Conservation (phyloP, 2,113 vertebrate genomes). For the Petrocephalus zakoni region DNA sequence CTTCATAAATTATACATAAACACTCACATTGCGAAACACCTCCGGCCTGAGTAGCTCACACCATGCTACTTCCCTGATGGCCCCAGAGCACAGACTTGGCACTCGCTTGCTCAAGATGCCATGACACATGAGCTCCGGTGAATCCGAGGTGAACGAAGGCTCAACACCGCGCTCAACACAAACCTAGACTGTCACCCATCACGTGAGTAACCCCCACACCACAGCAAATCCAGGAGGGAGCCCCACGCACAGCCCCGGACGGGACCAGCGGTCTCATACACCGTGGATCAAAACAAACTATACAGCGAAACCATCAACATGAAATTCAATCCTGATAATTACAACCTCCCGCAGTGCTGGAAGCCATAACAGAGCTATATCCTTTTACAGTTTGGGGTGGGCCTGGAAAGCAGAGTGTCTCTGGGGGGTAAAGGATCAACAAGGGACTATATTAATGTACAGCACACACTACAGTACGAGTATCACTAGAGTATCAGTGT, state of each 20-base stretch:
- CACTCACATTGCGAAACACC: background rate
- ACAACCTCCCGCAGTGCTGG: background rate
- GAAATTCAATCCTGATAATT: slow-evolving; percentile 26
- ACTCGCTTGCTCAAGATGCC: background rate
- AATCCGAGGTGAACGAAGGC: too few relatives aligned
- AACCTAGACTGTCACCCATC: background rate
- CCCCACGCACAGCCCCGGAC: background rate
- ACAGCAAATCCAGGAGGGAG: background rate
- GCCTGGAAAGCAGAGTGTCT: background rate
- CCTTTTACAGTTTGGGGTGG: background rate
- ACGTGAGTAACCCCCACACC: background rate
- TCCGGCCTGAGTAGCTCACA: background rate
- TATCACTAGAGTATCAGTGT: background rate
- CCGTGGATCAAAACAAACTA: background rate
- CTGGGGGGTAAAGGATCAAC: background rate
- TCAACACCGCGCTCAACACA: background rate
- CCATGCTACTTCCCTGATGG: background rate
- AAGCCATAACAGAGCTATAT: background rate
- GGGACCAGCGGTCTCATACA: too few relatives aligned
- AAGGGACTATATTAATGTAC: background rate
- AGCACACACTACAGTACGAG: background rate
- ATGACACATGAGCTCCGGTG: too few relatives aligned
- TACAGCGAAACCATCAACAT: background rate
- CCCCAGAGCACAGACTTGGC: background rate
- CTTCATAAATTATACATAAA: background rate